Evolutionary conservation across 64 coral and sea anemone species (phyloP).

Genomic region (Dendrophyllia cribrosa): DNA sequence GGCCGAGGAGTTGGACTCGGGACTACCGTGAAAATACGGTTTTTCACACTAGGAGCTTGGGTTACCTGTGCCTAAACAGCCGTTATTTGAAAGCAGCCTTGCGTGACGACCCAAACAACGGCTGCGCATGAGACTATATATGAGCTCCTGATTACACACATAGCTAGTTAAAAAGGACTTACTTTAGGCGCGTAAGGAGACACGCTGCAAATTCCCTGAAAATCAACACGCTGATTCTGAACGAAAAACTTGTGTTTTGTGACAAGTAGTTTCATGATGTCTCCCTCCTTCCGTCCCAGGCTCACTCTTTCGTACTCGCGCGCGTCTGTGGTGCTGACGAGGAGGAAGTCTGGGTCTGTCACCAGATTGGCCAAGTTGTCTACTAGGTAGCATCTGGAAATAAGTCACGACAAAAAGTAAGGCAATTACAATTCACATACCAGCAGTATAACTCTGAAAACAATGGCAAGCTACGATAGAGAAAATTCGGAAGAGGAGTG

Average conservation of each 20-base stretch:
- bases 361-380: constrained; percentile 97
- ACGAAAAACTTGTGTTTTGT: constrained; percentile 84
- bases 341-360: constrained; percentile 93
- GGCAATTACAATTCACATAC: too few relatives aligned
- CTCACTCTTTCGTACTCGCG: constrained; percentile 97
- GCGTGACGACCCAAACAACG: too few relatives aligned
- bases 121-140: too few relatives aligned
- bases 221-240: constrained; percentile 84
- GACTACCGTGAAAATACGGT: too few relatives aligned
- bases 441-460: too few relatives aligned
- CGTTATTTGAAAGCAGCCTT: too few relatives aligned
- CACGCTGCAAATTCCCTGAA: constrained; percentile 96
- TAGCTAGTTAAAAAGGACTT: neutral
- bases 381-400: constrained; percentile 87
- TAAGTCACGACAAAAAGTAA: neutral
- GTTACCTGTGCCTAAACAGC: too few relatives aligned
- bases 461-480: too few relatives aligned
- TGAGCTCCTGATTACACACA: too few relatives aligned
- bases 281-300: constrained; percentile 98
- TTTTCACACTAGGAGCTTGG: too few relatives aligned
- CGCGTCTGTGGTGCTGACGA: constrained; percentile 93
- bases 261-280: constrained; percentile 94
- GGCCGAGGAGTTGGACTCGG: too few relatives aligned
- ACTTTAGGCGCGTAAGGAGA: constrained; percentile 98
- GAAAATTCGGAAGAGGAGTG: too few relatives aligned